These are phyloP conservation scores for Coturnix japonica DNA, from an alignment of 2,113 vertebrate genomes.

Conservation along the genomic window DNA sequence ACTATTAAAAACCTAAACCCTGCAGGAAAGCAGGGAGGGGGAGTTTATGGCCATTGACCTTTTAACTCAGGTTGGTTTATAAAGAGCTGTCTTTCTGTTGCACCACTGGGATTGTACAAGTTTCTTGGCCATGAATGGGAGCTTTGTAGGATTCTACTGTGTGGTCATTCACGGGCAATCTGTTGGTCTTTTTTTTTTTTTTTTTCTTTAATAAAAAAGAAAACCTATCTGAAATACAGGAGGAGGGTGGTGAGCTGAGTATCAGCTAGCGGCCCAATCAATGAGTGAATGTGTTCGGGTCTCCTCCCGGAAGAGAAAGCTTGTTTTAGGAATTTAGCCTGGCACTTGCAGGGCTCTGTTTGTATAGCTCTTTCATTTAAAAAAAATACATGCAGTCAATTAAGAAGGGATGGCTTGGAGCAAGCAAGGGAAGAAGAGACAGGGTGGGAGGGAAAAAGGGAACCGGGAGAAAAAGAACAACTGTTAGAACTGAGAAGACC, in stretches of 20 bases:
- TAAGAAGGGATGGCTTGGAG: slow-evolving; percentile 36
- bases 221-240: slow-evolving; percentile 58
- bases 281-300: slow-evolving; percentile 66
- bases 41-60: slow-evolving; percentile 70
- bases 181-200: slow-evolving; percentile 65
- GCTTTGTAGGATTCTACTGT: slow-evolving; percentile 76
- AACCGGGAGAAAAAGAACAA: not conserved
- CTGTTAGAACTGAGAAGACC: not conserved
- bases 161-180: slow-evolving; percentile 76
- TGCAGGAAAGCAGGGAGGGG: slow-evolving; percentile 51
- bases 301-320: slow-evolving; percentile 59
- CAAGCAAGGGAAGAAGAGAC: slow-evolving; percentile 28
- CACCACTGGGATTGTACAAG: slow-evolving; percentile 65
- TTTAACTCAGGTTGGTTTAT: slow-evolving; percentile 73
- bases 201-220: slow-evolving; percentile 59
- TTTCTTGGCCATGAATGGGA: slow-evolving; percentile 74
- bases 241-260: slow-evolving; percentile 48
- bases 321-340: slow-evolving; percentile 63
- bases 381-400: slow-evolving; percentile 39
- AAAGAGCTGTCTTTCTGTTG: slow-evolving; percentile 74
- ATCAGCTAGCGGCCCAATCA: slow-evolving; percentile 65
- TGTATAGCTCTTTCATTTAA: slow-evolving; percentile 62
- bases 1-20: slow-evolving; percentile 60
- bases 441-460: not conserved
- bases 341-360: slow-evolving; percentile 26